phyloP scores from a whole-genome alignment of 2,888 invertebrate species.

The Polymixis lichenea region DNA sequence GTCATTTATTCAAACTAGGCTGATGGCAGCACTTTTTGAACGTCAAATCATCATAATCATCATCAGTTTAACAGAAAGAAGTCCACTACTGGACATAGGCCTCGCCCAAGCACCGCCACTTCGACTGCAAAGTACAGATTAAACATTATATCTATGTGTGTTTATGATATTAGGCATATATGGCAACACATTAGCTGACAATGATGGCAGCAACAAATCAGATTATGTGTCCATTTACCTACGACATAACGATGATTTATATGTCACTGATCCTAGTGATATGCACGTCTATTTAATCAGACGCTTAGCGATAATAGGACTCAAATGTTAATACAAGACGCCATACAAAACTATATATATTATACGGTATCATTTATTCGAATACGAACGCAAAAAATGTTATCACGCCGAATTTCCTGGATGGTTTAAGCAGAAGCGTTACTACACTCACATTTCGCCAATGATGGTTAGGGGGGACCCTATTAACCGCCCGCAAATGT shows the following conservation, averaged over 20 bases:
- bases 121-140: not conserved
- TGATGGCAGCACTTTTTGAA: too few species aligned
- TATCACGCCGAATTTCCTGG: not conserved
- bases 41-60: too few species aligned
- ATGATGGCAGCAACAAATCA: conserved; percentile 37
- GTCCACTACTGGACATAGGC: too few species aligned
- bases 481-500: not conserved
- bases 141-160: not conserved
- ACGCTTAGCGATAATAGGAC: not conserved
- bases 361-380: not conserved
- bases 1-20: too few species aligned
- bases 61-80: too few species aligned
- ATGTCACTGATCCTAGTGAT: conserved; percentile 17
- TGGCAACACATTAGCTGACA: conserved; percentile 30
- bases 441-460: too few species aligned
- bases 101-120: too few species aligned
- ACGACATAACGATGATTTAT: conserved; percentile 35
- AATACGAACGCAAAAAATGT: not conserved
- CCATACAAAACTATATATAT: not conserved
- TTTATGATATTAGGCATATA: conserved; percentile 8
- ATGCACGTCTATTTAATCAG: conserved; percentile 24
- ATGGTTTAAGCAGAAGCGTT: not conserved
- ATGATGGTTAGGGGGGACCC: not conserved
- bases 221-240: conserved; percentile 17
- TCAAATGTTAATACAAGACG: not conserved